Conservation (phyloP, 2,113 vertebrate species). For the Entelurus aequoreus region DNA sequence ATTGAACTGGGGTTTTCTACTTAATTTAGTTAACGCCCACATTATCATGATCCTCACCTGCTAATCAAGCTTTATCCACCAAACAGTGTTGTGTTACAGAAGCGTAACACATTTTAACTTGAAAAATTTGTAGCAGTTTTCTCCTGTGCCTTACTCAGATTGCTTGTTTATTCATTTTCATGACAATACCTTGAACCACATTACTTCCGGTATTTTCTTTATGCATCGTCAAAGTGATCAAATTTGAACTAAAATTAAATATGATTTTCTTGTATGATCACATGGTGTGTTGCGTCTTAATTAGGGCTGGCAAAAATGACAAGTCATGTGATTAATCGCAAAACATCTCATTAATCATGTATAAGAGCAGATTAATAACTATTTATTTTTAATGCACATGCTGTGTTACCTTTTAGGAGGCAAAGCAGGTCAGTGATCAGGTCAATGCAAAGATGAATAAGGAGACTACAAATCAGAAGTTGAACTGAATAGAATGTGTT, state of each 20-base stretch:
- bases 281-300: too few species aligned
- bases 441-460: too few species aligned
- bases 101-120: conserved; percentile 31
- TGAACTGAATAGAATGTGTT: too few species aligned
- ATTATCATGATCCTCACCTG: conserved; percentile 21
- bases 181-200: conserved; percentile 28
- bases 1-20: conserved; percentile 15
- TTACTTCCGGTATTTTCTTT: conserved; percentile 7
- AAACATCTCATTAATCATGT: too few species aligned
- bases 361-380: too few species aligned
- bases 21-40: background rate
- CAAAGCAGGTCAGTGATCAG: too few species aligned
- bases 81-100: conserved; percentile 37
- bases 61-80: conserved; percentile 35
- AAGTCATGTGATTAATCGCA: too few species aligned
- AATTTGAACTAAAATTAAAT: conserved; percentile 45
- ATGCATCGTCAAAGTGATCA: conserved; percentile 39
- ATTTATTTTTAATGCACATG: too few species aligned
- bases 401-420: too few species aligned
- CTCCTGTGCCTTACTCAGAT: conserved; percentile 50
- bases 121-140: conserved; percentile 9
- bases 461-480: too few species aligned
- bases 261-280: conserved; percentile 13
- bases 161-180: conserved; percentile 28
- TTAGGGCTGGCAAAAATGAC: too few species aligned